Base-by-base conservation (phyloP, 2,888 invertebrate species). In the Drosophila neoperkinsi region DNA sequence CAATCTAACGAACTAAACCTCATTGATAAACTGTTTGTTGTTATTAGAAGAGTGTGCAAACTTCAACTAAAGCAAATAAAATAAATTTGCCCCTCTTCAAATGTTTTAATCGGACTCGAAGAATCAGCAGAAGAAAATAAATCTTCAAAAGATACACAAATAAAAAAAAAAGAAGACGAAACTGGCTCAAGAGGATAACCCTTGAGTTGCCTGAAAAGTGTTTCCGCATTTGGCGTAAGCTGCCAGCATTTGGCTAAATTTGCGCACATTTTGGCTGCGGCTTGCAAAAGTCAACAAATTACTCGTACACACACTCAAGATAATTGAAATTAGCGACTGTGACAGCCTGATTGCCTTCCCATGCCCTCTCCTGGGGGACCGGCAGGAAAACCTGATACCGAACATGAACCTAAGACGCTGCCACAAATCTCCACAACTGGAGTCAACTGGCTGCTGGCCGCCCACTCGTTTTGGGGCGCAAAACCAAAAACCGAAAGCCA, bases 241-340 rank as follows among this genome's bases (percentile, higher is more conserved):
- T 53, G 36, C 63, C 25, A 50, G 53, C 55, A 53, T 55, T 77
- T 67, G 63, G 51, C 36, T 71, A 46, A 77, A 76, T 64, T 81
- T 77, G 71, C 71, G 66, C 50, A 68, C 62, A 70, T 64, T 79
- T 67, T 34, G 61, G 41, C 53, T 62, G 70, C 51, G 49, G 51
- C 43, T 33, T 51, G 41, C 64, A 72, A 90, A 80, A 88, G 83
- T 72, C 77, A 88, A 90, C 85, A 85, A 85, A 85, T 85, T 88
- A 90, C 90, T 65, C 73, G 80, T 85, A 78, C 78, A 79, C 66
- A 85, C 86, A 85, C 78, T 88, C 65, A 71, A 90, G 89, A 86
- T 90, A 85, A 85, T 85, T 85, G 85, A 85, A 85, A 85, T 85
- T 85, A 85, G 85, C 85, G 84, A 71, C 88, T 90, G 84, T 85